Conservation (phyloP, 1,140 invertebrate genomes). For the honey bee (Apis mellifera) region Amel_HAv3.1 CM009946.2:6313501-6314000, state of each 20-base stretch:
- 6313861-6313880: constrained; percentile 83
- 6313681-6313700: constrained; percentile 66
- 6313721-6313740: background rate
- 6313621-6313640: too few relatives aligned
- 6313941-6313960: constrained; percentile 77
- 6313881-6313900: constrained; percentile 82
- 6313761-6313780: constrained; percentile 9
- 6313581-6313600: too few relatives aligned
- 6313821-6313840: constrained; percentile 80
- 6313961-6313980: constrained; percentile 78
- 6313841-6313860: constrained; percentile 82
- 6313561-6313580: too few relatives aligned
- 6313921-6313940: constrained; percentile 74
- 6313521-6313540: too few relatives aligned
- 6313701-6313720: constrained; percentile 66
- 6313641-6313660: background rate
- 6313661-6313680: constrained; percentile 72
- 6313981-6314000: constrained; percentile 74
- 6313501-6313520: too few relatives aligned
- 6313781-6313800: constrained; percentile 23
- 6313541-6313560: background rate
- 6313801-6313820: constrained; percentile 81
- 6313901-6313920: constrained; percentile 82
- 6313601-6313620: background rate
- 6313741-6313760: constrained; percentile 9